Conservation (phyloP, 23 tunicate species). For the Corella eumyota region DNA sequence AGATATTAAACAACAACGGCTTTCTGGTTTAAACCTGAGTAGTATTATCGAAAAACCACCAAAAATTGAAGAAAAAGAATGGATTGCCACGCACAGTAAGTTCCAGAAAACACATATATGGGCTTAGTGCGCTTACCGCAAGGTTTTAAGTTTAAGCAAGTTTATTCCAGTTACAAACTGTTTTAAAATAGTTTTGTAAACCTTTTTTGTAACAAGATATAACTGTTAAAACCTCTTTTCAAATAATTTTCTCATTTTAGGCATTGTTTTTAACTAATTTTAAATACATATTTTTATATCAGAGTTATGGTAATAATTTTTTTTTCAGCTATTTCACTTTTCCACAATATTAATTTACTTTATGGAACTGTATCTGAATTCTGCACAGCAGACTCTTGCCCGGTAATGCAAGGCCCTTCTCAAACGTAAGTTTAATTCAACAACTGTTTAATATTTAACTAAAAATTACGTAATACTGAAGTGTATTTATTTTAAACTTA, state of each 20-base stretch:
- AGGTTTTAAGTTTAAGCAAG: too few species aligned
- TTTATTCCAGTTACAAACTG: too few species aligned
- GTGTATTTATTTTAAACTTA: too few species aligned
- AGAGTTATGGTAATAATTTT: not conserved
- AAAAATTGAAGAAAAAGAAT: slow-evolving; percentile 54
- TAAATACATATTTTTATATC: not conserved
- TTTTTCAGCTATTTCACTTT: slow-evolving; percentile 67
- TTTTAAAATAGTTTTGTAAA: too few species aligned
- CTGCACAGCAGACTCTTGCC: slow-evolving; percentile 96
- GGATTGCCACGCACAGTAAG: slow-evolving; percentile 95
- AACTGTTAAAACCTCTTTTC: too few species aligned
- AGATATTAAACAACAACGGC: slow-evolving; percentile 28
- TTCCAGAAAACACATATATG: too few species aligned
- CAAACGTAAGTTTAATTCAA: slow-evolving; percentile 47
- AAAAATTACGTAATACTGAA: too few species aligned
- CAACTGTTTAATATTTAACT: not conserved
- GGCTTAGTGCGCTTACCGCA: too few species aligned
- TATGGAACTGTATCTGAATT: slow-evolving; percentile 86
- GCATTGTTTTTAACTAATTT: too few species aligned
- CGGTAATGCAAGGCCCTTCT: slow-evolving; percentile 87
- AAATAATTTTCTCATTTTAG: too few species aligned
- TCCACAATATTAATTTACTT: slow-evolving; percentile 76
- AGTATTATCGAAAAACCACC: slow-evolving; percentile 39
- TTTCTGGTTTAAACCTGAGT: slow-evolving; percentile 15
- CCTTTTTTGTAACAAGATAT: too few species aligned